phyloP scores from a whole-genome alignment of 2,113 vertebrate species.

The Pterocles burchelli region DNA sequence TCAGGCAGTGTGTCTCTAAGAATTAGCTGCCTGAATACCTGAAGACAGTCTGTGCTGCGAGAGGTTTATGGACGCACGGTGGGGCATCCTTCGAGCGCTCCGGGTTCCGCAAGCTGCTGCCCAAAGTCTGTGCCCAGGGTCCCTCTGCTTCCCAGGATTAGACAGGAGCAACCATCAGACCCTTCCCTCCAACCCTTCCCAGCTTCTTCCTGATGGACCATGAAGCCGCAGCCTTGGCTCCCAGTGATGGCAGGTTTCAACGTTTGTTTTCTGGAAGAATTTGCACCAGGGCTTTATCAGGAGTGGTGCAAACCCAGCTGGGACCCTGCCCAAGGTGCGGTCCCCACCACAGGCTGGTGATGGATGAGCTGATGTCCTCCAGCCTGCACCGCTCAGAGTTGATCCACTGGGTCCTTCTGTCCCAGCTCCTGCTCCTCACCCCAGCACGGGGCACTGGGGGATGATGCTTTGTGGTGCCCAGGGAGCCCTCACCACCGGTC shows the following conservation, averaged over 20 bases:
- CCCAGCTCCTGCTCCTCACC: neutral
- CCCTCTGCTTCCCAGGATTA: neutral
- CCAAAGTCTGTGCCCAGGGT: neutral
- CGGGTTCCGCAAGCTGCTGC: neutral
- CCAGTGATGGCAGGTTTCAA: fast-evolving
- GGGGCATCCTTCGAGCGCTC: neutral
- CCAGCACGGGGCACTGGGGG: neutral
- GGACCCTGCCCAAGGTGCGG: neutral
- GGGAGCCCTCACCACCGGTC: fast-evolving
- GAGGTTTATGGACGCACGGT: neutral
- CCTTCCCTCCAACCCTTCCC: neutral
- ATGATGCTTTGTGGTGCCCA: neutral
- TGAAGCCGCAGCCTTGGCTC: neutral
- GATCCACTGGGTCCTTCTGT: neutral
- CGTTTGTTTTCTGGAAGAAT: neutral
- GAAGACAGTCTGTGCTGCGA: neutral
- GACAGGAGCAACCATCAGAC: neutral
- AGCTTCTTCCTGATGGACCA: neutral
- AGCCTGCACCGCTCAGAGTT: fast-evolving
- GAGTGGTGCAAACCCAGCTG: fast-evolving
- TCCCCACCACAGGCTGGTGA: fast-evolving
- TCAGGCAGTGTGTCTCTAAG: neutral
- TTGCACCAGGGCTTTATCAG: neutral
- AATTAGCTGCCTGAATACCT: conserved; percentile 54
- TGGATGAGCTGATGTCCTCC: neutral